Evolutionary conservation across 2,888 invertebrate species (phyloP).

Genomic region (Drosophila nr. medialis): DNA sequence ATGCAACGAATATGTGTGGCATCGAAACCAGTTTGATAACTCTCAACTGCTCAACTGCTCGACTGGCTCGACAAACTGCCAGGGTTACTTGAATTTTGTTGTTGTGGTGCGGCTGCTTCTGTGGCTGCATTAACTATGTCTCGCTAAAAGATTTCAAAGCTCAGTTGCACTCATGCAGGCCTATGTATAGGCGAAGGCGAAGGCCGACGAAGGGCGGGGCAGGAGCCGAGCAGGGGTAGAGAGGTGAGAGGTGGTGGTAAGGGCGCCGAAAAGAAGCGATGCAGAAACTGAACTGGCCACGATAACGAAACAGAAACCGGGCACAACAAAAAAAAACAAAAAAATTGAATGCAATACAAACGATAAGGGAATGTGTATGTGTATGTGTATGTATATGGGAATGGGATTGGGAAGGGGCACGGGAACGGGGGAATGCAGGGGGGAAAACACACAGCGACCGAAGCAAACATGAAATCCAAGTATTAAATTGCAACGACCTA

Average conservation of each 20-base stretch:
- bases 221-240: background rate
- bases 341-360: constrained; percentile 38
- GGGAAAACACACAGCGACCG: constrained; percentile 6
- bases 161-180: constrained; percentile 29
- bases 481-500: constrained; percentile 84
- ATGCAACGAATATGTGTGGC: constrained; percentile 33
- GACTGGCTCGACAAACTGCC: constrained; percentile 29
- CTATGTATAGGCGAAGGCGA: background rate
- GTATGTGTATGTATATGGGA: too few relatives aligned
- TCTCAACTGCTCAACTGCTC: constrained; percentile 10
- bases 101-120: constrained; percentile 5
- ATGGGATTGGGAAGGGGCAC: background rate
- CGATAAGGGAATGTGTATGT: background rate
- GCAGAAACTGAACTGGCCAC: constrained; percentile 61
- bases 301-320: constrained; percentile 65
- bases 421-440: background rate
- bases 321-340: constrained; percentile 9
- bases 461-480: constrained; percentile 57
- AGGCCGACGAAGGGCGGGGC: background rate
- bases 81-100: constrained; percentile 31
- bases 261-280: constrained; percentile 51
- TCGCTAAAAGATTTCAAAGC: constrained; percentile 53
- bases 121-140: constrained; percentile 41
- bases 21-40: constrained; percentile 42
- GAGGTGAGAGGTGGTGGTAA: background rate